Base-by-base conservation (phyloP, 2,888 invertebrate genomes). In the Eulithis testata region DNA sequence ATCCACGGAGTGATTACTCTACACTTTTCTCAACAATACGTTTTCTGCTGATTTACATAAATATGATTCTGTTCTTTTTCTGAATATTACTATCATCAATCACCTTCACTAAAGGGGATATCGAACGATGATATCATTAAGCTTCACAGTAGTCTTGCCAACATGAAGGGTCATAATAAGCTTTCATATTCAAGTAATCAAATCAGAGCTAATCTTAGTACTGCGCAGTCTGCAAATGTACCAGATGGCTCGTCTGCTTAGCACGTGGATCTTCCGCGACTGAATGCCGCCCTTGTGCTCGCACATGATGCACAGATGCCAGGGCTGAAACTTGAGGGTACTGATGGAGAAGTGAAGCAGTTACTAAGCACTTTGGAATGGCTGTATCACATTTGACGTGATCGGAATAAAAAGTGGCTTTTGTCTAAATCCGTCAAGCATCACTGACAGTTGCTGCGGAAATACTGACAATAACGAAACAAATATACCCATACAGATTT, bases 281-380 rank as follows among this genome's bases (percentile, higher is more conserved):
- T 89, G 82, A 90, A 90, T 86, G 88, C 76, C 82, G 82, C 83
- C 85, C 84, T 89, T 90, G 89, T 91, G 78, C 12, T 76, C 75
- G 37, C 81, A 87, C 88, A 89, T 84, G 87, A 86, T 77, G 76
- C 73, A 79, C 87, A 88, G 80, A 89, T 90, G 86, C 86, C 65
- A 55, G 58, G 64, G 54, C 63, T 59, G 62, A 55, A 59, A 36
- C 47, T 58, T 43, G 44, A 60, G 52, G 51, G 61, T 49, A 65
- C 61, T 60, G 68, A 64, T 64, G 66, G 69, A 64, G 66, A 58
- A 60, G 52, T 45, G 52, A 45, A 53, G 37, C 36, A 60, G 44
- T 44, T 11, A 56, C 62, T 51, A 43, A 62, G 43, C 40, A 40
- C 40, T 8, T 40, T 40, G 40, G 9, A 5, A 40, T 40, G 5